phyloP scores from a whole-genome alignment of 2,113 vertebrate species.

The Tricholaema leucomelas region DNA sequence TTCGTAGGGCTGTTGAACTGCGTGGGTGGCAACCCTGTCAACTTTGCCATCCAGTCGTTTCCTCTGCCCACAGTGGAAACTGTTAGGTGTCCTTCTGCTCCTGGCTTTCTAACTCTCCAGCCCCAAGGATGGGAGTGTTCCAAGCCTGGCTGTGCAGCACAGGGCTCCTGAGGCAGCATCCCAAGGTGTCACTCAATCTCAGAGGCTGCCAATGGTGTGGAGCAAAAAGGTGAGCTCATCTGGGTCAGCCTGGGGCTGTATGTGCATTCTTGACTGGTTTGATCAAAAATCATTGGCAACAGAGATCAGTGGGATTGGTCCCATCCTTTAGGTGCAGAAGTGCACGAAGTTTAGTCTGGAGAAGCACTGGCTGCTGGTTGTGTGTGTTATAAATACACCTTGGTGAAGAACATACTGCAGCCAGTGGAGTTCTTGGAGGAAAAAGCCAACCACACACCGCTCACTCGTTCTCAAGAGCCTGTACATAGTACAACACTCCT shows the following conservation, averaged over 20 bases:
- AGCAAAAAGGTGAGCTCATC: background rate
- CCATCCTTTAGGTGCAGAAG: background rate
- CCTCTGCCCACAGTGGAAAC: background rate
- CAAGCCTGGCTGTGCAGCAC: accelerated
- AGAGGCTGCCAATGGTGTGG: accelerated
- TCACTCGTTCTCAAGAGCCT: background rate
- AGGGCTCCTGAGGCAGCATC: background rate
- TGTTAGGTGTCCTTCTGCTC: background rate
- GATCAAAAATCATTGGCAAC: background rate
- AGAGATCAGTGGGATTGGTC: background rate
- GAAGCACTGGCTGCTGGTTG: background rate
- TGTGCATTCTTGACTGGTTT: background rate
- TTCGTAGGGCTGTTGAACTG: background rate
- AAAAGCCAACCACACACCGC: background rate
- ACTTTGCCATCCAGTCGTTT: background rate
- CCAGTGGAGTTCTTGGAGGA: background rate
- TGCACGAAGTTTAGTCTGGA: background rate
- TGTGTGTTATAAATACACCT: background rate
- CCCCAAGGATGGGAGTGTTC: background rate
- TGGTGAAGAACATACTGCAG: background rate
- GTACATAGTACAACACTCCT: background rate
- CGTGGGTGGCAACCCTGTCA: background rate
- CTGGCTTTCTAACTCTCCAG: background rate
- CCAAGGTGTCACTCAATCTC: background rate
- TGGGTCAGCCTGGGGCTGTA: accelerated